Evolutionary conservation across 1,140 invertebrate genomes (phyloP).

Genomic region (Sminthurinus signatus): DNA sequence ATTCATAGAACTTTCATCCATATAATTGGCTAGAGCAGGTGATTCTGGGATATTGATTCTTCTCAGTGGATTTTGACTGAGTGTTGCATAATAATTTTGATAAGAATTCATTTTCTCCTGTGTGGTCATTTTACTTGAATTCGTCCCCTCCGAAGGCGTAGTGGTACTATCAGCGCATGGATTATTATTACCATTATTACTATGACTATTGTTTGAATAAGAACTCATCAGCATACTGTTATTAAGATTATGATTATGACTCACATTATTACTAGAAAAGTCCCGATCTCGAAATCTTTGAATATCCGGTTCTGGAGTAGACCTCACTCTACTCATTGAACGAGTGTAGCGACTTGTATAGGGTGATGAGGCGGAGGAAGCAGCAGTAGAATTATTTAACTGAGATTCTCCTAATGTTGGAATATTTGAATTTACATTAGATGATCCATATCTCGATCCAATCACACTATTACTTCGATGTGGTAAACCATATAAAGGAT

Average conservation of each 20-base stretch:
- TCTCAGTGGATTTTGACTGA: conserved; percentile 6
- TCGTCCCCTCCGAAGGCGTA: conserved; percentile 12
- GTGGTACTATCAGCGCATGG: conserved; percentile 23
- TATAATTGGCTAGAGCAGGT: no score
- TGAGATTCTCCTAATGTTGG: no score
- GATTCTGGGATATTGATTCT: not conserved
- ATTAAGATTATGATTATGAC: no score
- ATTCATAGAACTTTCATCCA: no score
- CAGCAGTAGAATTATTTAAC: not conserved
- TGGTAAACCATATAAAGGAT: not conserved
- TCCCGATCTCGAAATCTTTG: not conserved
- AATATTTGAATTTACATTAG: no score
- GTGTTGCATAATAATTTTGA: conserved; percentile 26
- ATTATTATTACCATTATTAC: conserved; percentile 14
- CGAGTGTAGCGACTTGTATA: not conserved
- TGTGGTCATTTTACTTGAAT: conserved; percentile 11
- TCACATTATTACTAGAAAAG: not conserved
- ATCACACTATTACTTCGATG: conserved; percentile 4
- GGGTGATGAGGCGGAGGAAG: not conserved
- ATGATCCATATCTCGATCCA: no score
- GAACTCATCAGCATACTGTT: not conserved
- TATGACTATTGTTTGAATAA: not conserved
- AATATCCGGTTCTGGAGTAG: conserved; percentile 7
- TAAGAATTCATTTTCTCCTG: conserved; percentile 39
- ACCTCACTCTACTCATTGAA: not conserved